Conservation (phyloP, 2,113 vertebrate genomes). For the Corythoichthys haematopterus region DNA sequence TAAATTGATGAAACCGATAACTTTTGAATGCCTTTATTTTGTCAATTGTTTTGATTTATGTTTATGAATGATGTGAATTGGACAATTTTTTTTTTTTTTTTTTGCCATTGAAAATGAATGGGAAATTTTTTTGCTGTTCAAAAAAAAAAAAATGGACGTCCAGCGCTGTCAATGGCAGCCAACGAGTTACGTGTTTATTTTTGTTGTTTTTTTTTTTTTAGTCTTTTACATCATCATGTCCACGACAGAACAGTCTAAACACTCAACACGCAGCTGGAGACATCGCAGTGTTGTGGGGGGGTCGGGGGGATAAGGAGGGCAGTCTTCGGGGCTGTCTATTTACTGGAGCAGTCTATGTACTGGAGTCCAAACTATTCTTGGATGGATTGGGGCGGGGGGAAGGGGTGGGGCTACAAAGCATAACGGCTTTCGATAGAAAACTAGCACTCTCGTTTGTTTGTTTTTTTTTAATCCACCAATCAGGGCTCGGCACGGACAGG, state of each 20-base stretch:
- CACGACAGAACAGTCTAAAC: conserved; percentile 77
- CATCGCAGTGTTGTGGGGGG: conserved; percentile 52
- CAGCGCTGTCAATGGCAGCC: no score
- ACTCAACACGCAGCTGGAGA: conserved; percentile 73
- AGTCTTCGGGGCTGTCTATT: conserved; percentile 65
- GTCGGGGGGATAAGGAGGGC: conserved; percentile 20
- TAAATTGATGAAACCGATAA: no score
- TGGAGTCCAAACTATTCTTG: conserved; percentile 64
- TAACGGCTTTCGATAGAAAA: conserved; percentile 72
- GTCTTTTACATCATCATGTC: conserved; percentile 53
- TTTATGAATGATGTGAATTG: no score
- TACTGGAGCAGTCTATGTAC: conserved; percentile 46
- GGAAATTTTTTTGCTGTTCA: no score
- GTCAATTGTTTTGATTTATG: no score
- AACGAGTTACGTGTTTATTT: no score
- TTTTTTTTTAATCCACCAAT: conserved; percentile 41
- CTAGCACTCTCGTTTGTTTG: conserved; percentile 59
- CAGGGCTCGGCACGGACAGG: conserved; percentile 27
- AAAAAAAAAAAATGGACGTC: no score
- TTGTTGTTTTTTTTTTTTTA: no score
- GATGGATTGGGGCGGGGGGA: conserved; percentile 1
- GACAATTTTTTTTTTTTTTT: no score
- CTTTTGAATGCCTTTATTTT: no score
- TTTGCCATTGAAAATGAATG: no score
- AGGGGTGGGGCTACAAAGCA: conserved; percentile 59